phyloP scores from a whole-genome alignment of 2,113 vertebrate species.

The Eira barbara region DNA sequence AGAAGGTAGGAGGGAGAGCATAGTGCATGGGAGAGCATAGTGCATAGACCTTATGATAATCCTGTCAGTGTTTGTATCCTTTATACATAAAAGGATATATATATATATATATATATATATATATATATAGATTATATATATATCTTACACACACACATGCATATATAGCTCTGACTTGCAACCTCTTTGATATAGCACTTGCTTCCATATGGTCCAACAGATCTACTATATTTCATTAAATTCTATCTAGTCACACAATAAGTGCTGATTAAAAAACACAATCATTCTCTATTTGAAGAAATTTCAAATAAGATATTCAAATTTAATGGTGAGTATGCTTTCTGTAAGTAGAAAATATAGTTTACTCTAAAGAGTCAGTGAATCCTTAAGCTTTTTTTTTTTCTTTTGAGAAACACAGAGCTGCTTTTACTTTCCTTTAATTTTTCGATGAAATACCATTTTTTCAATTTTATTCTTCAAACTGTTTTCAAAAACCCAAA shows the following conservation, averaged over 20 bases:
- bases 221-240: not conserved
- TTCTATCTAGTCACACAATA: not conserved
- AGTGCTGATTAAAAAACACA: not conserved
- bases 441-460: not conserved
- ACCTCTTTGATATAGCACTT: not conserved
- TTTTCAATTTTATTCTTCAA: slow-evolving; percentile 5
- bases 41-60: not conserved
- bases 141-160: too few species aligned
- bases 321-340: not conserved
- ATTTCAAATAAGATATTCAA: not conserved
- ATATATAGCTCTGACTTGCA: not conserved
- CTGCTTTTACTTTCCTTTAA: not conserved
- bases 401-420: not conserved
- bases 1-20: not conserved
- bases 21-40: not conserved
- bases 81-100: not conserved
- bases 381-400: not conserved
- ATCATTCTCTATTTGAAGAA: not conserved
- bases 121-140: too few species aligned
- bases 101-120: too few species aligned
- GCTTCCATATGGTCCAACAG: not conserved
- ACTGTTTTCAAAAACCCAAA: not conserved
- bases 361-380: not conserved
- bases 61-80: not conserved
- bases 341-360: not conserved